Evolutionary conservation across 2,113 vertebrate genomes (phyloP).

Genomic region (Oxyura jamaicensis): DNA sequence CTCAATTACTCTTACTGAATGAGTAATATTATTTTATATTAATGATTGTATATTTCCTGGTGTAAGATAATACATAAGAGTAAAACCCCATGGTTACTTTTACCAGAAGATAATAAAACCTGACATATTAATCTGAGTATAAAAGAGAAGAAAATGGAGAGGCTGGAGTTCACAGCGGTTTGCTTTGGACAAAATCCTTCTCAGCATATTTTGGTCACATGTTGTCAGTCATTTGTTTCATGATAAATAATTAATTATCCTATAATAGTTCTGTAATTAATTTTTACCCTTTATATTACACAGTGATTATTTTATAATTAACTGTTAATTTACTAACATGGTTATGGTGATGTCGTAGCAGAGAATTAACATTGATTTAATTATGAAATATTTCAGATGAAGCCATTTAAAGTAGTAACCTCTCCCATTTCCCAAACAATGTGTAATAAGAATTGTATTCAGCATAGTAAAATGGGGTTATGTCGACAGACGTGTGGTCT

Average conservation of each 20-base stretch:
- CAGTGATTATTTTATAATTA: slow-evolving; percentile 56
- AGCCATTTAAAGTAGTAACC: slow-evolving; percentile 26
- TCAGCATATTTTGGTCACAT: neutral
- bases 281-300: slow-evolving; percentile 35
- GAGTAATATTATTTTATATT: neutral
- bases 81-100: neutral
- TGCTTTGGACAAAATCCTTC: neutral
- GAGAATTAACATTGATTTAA: slow-evolving; percentile 58
- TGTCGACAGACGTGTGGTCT: neutral
- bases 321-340: slow-evolving; percentile 58
- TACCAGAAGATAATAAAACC: neutral
- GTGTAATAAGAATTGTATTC: neutral
- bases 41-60: neutral
- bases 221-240: slow-evolving; percentile 44
- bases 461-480: neutral
- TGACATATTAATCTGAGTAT: neutral
- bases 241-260: slow-evolving; percentile 54
- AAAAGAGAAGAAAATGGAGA: neutral
- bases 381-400: slow-evolving; percentile 47
- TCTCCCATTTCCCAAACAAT: slow-evolving; percentile 33
- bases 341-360: slow-evolving; percentile 43
- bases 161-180: neutral
- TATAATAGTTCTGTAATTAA: slow-evolving; percentile 13
- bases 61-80: neutral
- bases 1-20: neutral